phyloP scores from a whole-genome alignment of 1,140 invertebrate genomes.

The Aradophagus sp. region DNA sequence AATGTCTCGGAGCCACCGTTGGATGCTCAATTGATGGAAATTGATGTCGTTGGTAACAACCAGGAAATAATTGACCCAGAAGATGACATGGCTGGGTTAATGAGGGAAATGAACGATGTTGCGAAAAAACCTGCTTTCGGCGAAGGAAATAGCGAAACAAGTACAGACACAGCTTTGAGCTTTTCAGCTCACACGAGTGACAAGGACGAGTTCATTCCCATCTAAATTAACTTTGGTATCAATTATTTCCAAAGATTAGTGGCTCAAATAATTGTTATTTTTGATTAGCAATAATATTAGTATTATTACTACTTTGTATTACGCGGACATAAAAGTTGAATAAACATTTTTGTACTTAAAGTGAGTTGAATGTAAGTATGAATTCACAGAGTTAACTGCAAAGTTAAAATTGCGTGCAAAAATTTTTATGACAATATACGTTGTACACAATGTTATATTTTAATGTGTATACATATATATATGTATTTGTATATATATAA shows the following conservation, averaged over 20 bases:
- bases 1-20: slow-evolving; percentile 16
- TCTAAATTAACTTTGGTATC: not conserved
- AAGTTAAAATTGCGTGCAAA: no score
- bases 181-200: slow-evolving; percentile 71
- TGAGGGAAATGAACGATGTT: slow-evolving; percentile 73
- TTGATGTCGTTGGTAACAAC: slow-evolving; percentile 64
- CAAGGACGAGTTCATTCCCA: slow-evolving; percentile 63
- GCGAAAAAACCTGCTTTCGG: slow-evolving; percentile 66
- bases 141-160: slow-evolving; percentile 71
- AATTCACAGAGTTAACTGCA: no score
- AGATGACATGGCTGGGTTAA: slow-evolving; percentile 73
- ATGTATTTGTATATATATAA: no score
- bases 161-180: slow-evolving; percentile 72
- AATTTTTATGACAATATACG: no score
- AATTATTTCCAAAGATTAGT: slow-evolving; percentile 5
- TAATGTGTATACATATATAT: no score
- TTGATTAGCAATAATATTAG: not conserved
- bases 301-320: slow-evolving; percentile 1
- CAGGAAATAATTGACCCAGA: slow-evolving; percentile 72
- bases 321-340: not conserved
- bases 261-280: not conserved
- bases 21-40: slow-evolving; percentile 63
- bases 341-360: slow-evolving; percentile 1
- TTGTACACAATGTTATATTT: no score
- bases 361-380: not conserved